Evolutionary conservation across 2,888 invertebrate species (phyloP), one percentile per base, ranked within the genome.

Genomic region (Gibbula magus): DNA sequence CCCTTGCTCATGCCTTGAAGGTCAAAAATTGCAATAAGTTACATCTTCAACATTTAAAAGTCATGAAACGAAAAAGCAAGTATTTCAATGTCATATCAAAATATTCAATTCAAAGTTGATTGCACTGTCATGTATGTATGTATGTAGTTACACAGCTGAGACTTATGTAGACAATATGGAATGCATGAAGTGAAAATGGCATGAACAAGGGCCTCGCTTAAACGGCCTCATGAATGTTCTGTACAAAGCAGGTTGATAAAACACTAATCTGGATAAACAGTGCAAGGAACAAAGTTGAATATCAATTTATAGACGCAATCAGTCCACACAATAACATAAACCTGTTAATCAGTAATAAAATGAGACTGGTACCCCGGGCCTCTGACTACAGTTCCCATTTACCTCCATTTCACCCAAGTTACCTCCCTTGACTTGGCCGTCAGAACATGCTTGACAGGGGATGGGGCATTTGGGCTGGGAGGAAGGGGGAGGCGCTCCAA

Each of bases 221-320:
- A 32, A 70, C 70, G 70, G 70, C 70, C 70, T 70, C 35, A 70
- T 70, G 70, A 70, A 70, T 35, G 20, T 61, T 70, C 39, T 70
- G 39, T 70, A 70, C 70, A 70, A 70, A 70, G 70, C 70, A 70
- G 20, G 29, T 70, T 32, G 70, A 35, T 61, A 61, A 70, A 70
- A 70, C 39, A 70, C 70, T 70, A 70, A 32, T 70, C 70, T 70
- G 70, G 35, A 35, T 70, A 70, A 70, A 70, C 70, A 10, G 70
- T 70, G 70, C 70, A 70, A 39, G 20, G 70, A 70, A 70, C 70
- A 70, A 70, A 70, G 39, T 70, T 39, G 35, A 70, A 70, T 70
- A 70, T 70, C 39, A 70, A 70, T 70, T 45, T 35, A 39, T 70
- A 70, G 29, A 70, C 35, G 70, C 39, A 70, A 70, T 45, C 45